Evolutionary conservation across 2,797 vertebrate species (phyloP).

Genomic region (Momotus momota): DNA sequence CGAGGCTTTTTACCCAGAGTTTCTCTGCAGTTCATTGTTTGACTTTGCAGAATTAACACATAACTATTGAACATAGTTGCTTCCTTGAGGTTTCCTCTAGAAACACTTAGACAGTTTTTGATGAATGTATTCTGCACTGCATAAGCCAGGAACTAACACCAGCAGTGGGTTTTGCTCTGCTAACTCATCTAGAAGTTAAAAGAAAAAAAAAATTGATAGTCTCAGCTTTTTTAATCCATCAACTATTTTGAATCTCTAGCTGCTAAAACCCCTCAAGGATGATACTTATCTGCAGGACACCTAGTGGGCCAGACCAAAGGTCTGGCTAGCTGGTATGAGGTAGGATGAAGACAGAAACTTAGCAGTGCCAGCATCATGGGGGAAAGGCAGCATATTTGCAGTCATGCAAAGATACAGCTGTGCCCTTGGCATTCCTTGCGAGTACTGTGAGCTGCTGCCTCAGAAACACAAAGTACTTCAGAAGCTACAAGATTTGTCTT

Average conservation of each 20-base stretch:
- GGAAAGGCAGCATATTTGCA: neutral
- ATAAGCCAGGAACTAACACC: neutral
- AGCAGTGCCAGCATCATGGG: neutral
- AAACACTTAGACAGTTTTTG: neutral
- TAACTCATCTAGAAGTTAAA: neutral
- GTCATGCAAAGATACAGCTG: neutral
- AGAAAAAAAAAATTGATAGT: neutral
- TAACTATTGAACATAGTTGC: neutral
- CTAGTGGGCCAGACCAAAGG: neutral
- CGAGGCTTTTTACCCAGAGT: neutral
- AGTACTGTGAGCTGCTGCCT: neutral
- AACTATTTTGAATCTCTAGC: neutral
- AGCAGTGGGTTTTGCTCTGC: neutral
- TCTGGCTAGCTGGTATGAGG: neutral
- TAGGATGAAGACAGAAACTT: neutral
- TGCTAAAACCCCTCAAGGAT: neutral
- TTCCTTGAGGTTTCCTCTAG: neutral
- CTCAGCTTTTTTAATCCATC: neutral
- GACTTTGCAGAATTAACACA: neutral
- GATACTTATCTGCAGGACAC: neutral
- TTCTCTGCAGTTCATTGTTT: neutral
- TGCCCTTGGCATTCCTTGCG: neutral
- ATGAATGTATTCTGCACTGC: neutral
- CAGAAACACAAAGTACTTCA: neutral
- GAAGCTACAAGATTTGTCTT: neutral